Conservation (phyloP, 2,797 vertebrate genomes). For the Pogonophryne albipinna region DNA sequence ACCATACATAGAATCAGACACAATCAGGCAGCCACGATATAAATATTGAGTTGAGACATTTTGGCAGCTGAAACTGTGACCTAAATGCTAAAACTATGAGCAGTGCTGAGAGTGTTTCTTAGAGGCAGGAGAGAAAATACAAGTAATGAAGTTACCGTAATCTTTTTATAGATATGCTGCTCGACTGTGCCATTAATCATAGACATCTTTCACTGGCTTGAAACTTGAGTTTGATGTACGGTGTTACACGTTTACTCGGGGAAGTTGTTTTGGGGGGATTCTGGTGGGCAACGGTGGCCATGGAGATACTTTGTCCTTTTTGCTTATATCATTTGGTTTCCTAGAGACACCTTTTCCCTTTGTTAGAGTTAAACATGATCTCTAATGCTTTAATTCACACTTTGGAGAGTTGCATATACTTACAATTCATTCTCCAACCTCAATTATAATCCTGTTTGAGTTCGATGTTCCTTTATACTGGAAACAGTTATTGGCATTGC, state of each 20-base stretch:
- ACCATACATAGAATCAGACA: constrained; percentile 84
- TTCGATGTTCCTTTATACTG: background rate
- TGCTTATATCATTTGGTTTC: constrained; percentile 32
- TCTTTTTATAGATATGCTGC: constrained; percentile 78
- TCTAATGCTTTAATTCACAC: background rate
- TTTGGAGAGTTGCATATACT: constrained; percentile 8
- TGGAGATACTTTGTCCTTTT: constrained; percentile 31
- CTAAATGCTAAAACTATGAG: constrained; percentile 80
- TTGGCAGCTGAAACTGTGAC: constrained; percentile 77
- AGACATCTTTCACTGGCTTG: constrained; percentile 26
- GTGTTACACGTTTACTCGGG: background rate
- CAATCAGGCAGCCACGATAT: constrained; percentile 71
- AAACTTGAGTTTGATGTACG: constrained; percentile 18
- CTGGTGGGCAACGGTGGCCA: constrained; percentile 7
- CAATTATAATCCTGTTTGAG: constrained; percentile 2
- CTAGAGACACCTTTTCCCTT: constrained; percentile 11
- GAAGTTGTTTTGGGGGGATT: constrained; percentile 15
- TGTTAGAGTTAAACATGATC: background rate
- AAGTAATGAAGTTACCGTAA: constrained; percentile 72
- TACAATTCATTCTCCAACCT: background rate
- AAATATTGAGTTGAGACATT: constrained; percentile 79
- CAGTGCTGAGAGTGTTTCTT: constrained; percentile 55
- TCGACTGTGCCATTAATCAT: constrained; percentile 66
- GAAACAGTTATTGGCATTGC: background rate
- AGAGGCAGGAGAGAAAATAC: constrained; percentile 58